Percentiles rank a stretch among this genome's conserved stretches.
Evolutionary conservation across 2,113 vertebrate genomes (phyloP).

Genomic region (Pygoscelis adeliae): DNA sequence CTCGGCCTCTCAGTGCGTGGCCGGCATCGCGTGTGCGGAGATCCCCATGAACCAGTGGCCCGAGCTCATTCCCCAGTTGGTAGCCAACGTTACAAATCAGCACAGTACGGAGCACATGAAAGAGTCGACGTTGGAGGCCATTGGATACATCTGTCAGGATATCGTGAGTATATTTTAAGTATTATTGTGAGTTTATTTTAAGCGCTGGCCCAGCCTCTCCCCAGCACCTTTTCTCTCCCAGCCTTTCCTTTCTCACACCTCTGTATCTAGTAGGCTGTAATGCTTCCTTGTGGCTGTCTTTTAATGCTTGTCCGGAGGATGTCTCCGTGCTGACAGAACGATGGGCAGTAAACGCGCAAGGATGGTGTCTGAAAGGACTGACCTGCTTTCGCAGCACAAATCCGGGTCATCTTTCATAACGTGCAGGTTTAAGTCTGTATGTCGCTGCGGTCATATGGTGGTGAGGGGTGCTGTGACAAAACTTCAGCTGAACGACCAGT

Average conservation of each 20-base stretch:
- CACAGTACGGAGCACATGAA: constrained; percentile 98
- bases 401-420: not conserved
- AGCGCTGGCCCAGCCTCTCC: not conserved
- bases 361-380: not conserved
- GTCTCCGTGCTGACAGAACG: accelerated
- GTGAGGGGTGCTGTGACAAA: not conserved
- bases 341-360: not conserved
- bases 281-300: not conserved
- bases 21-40: constrained; percentile 95
- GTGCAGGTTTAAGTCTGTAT: accelerated
- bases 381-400: not conserved
- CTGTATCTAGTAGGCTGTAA: accelerated
- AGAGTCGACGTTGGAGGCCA: constrained; percentile 97
- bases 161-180: constrained; percentile 83
- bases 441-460: accelerated
- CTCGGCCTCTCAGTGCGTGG: constrained; percentile 96
- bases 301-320: accelerated
- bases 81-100: constrained; percentile 94
- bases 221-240: not conserved
- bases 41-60: constrained; percentile 98
- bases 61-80: constrained; percentile 93
- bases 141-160: constrained; percentile 99
- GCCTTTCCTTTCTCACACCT: too few relatives aligned
- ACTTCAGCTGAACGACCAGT: not conserved
- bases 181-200: not conserved